Conservation (phyloP, 2,888 invertebrate species). For the Morpho deidamia region DNA sequence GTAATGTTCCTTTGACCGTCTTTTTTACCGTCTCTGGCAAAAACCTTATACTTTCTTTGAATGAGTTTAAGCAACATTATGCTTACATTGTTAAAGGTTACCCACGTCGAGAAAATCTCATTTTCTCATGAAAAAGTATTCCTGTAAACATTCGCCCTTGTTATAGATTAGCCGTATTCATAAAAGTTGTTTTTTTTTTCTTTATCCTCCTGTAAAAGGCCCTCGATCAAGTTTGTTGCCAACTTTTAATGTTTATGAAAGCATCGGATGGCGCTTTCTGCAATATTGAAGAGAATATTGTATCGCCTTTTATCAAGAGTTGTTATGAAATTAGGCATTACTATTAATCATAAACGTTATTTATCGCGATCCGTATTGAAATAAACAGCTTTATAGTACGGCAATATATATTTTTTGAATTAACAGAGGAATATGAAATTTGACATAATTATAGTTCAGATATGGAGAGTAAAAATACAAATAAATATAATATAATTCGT, state of each 20-base stretch:
- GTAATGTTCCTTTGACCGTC: too few relatives aligned
- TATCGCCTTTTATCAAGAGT: slow-evolving; percentile 25
- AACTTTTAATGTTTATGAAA: slow-evolving; percentile 57
- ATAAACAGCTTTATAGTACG: too few relatives aligned
- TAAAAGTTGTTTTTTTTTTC: slow-evolving; percentile 37
- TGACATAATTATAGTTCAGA: too few relatives aligned
- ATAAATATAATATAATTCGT: too few relatives aligned
- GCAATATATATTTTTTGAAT: too few relatives aligned
- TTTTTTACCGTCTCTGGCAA: too few relatives aligned
- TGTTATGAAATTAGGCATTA: slow-evolving; percentile 17
- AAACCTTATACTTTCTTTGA: too few relatives aligned
- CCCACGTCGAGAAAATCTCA: slow-evolving; percentile 9
- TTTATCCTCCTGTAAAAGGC: slow-evolving; percentile 29
- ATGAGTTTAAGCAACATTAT: too few relatives aligned
- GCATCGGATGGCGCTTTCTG: slow-evolving; percentile 32
- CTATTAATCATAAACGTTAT: slow-evolving; percentile 7
- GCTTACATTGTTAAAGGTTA: slow-evolving; percentile 4
- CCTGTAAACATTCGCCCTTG: slow-evolving; percentile 16
- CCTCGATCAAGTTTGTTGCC: slow-evolving; percentile 36
- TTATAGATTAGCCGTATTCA: slow-evolving; percentile 34
- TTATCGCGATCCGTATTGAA: too few relatives aligned
- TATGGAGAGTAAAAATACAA: too few relatives aligned
- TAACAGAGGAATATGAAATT: too few relatives aligned
- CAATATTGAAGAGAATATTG: slow-evolving; percentile 28
- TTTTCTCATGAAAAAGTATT: slow-evolving; percentile 17